These are phyloP conservation scores for Stichopus chloronotus DNA, from an alignment of 35 echinoderm and acorn worm genomes.

Conservation along the genomic window DNA sequence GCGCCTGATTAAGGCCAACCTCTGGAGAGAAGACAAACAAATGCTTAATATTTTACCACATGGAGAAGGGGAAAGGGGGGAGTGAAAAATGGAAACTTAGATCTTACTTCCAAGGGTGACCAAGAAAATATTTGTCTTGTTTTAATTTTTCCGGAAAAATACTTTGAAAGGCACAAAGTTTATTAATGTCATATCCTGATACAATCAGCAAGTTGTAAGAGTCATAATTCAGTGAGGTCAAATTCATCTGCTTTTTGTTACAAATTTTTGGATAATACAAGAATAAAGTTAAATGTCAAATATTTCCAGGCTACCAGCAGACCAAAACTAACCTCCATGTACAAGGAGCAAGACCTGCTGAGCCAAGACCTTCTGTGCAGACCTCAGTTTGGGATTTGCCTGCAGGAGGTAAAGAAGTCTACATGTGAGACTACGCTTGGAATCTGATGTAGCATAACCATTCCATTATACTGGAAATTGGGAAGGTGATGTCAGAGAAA, in stretches of 20 bases:
- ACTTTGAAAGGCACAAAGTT: background rate
- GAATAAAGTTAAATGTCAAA: too few relatives aligned
- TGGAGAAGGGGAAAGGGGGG: background rate
- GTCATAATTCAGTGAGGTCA: too few relatives aligned
- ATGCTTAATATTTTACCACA: too few relatives aligned
- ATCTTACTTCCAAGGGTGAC: background rate
- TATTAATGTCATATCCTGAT: too few relatives aligned
- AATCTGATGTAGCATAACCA: too few relatives aligned
- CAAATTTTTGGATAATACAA: too few relatives aligned
- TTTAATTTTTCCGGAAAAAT: background rate
- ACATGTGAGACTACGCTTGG: background rate
- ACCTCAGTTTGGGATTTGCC: slow-evolving; percentile 78
- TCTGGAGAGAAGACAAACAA: slow-evolving; percentile 66
- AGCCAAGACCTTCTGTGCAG: slow-evolving; percentile 83
- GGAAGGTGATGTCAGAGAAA: too few relatives aligned
- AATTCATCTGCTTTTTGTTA: too few relatives aligned
- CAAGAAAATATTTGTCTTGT: too few relatives aligned
- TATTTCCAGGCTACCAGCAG: background rate
- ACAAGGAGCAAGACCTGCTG: slow-evolving; percentile 84
- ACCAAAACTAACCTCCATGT: slow-evolving; percentile 80
- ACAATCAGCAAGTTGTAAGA: too few relatives aligned
- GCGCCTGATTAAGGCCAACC: slow-evolving; percentile 76
- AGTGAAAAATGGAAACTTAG: background rate
- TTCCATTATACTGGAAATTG: too few relatives aligned
- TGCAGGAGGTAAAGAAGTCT: slow-evolving; percentile 17